Base-by-base conservation (phyloP, 2,888 invertebrate genomes). In the Drosophila stalkeri region DNA sequence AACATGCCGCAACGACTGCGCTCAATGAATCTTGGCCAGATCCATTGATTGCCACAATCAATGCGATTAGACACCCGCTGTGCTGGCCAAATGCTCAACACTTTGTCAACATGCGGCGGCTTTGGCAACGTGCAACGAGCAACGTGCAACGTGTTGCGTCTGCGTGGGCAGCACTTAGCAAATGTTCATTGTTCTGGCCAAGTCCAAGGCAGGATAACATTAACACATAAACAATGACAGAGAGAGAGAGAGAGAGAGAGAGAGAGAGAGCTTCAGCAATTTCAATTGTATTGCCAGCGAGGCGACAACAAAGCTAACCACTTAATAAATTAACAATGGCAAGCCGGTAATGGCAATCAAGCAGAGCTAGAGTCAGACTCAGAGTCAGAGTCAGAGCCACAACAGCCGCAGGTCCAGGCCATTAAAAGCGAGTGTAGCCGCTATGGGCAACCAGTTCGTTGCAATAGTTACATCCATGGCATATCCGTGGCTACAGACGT, bases 291-390 rank as follows among this genome's bases (percentile, higher is more conserved):
- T 64, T 64, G 71, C 51, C 37, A 55, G 75, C 70, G 59, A 80
- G 82, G 80, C 86, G 87, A 86, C 83, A 86, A 86, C 83, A 84
- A 86, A 86, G 72, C 70, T 73, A 85, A 87, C 82, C 85, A 86
- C 86, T 86, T 84, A 86, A 86, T 89, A 86, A 86, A 88, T 86
- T 89, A 89, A 86, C 86, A 86, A 84, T 86, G 87, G 69, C 72
- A 81, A 73, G 68, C 41, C 35, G 67, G 77, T 64, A 85, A 87
- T 81, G 85, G 83, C 80, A 85, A 81, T 87, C 81, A 80, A 79
- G 70, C 59, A 41, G 52, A 57, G 57, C 55, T 16, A 37, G n/a
- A 41, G 27, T 5, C 54, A 20, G 4, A 35, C 20, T 2, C 37
- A 33, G 18, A 12, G 31, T 11, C 49, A 9, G n/a, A 20, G 35